Evolutionary conservation across 2,888 invertebrate species (phyloP).

Genomic region (Orthosia gothica): DNA sequence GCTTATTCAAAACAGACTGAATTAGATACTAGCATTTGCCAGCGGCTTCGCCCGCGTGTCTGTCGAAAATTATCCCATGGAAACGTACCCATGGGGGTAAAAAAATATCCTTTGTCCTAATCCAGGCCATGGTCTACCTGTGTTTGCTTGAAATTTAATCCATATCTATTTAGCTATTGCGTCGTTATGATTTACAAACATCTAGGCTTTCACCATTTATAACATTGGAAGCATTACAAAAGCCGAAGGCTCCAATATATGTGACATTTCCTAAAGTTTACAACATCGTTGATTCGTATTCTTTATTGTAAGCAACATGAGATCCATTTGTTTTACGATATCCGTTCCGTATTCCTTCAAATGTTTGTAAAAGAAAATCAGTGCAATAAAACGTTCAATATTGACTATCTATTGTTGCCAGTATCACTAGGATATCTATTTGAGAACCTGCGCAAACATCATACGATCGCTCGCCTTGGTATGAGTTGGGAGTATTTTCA

Average conservation of each 20-base stretch:
- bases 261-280: background rate
- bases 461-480: slow-evolving; percentile 32
- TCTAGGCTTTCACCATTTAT: no score
- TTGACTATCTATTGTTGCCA: slow-evolving; percentile 34
- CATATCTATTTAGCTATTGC: no score
- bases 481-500: slow-evolving; percentile 48
- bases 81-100: no score
- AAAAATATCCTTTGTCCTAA: no score
- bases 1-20: background rate
- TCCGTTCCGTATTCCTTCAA: slow-evolving; percentile 26
- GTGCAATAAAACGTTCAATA: slow-evolving; percentile 54
- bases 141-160: no score
- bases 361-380: slow-evolving; percentile 39
- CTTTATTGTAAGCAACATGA: slow-evolving; percentile 1
- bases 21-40: no score
- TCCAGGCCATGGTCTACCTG: no score
- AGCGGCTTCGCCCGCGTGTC: no score
- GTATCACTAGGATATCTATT: slow-evolving; percentile 46
- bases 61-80: no score
- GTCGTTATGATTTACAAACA: no score
- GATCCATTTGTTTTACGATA: slow-evolving; percentile 34
- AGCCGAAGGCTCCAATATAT: background rate
- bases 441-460: slow-evolving; percentile 53
- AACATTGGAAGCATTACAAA: no score
- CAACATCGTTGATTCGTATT: background rate